Evolutionary conservation across 2,797 vertebrate genomes (phyloP).

Genomic region (Phataginus tricuspis): DNA sequence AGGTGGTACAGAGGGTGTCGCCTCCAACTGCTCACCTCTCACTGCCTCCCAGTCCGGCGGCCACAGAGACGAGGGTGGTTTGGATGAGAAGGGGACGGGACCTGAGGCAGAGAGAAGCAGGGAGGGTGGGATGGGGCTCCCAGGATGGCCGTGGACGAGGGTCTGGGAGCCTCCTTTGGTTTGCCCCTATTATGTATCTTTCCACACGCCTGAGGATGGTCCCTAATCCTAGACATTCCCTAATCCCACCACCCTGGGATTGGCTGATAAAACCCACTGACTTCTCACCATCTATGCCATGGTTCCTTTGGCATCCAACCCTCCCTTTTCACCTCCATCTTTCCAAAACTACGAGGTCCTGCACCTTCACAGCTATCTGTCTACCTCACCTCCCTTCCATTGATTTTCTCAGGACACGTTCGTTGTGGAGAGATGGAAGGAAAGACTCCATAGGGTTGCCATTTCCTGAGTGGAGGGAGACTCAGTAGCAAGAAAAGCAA

Average conservation of each 20-base stretch:
- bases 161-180: neutral
- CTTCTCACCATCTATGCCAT: neutral
- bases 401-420: neutral
- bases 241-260: neutral
- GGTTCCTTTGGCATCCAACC: neutral
- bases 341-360: neutral
- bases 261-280: neutral
- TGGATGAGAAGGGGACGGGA: neutral
- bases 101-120: neutral
- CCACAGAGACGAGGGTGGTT: neutral
- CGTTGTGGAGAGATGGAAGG: neutral
- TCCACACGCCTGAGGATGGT: no score
- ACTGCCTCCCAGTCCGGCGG: neutral
- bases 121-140: rapidly evolving
- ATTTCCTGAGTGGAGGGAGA: neutral
- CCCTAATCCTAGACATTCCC: neutral
- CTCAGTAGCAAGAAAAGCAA: neutral
- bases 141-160: rapidly evolving
- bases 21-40: neutral
- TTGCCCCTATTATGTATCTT: neutral
- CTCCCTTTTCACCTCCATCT: neutral
- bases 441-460: neutral
- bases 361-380: neutral
- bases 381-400: neutral
- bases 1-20: rapidly evolving